Conservation (phyloP, 2,797 vertebrate genomes). For the Gymnoscopelus microlampas region DNA sequence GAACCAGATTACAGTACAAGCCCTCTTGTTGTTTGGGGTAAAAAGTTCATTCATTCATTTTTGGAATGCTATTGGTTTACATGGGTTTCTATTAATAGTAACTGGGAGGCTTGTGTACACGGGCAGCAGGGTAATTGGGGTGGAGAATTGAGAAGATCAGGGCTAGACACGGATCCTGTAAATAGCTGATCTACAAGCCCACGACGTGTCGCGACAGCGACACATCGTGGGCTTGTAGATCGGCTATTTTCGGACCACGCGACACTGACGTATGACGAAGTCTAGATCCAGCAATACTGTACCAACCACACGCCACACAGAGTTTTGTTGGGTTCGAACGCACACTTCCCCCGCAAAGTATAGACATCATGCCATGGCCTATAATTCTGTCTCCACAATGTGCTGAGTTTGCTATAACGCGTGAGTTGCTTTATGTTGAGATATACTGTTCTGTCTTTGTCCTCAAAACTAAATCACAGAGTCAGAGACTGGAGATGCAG, state of each 20-base stretch:
- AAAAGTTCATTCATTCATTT: conserved; percentile 75
- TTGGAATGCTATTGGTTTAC: conserved; percentile 66
- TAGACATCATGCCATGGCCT: conserved; percentile 32
- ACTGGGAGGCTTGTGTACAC: conserved; percentile 39
- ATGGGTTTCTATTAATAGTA: conserved; percentile 59
- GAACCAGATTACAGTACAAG: conserved; percentile 49
- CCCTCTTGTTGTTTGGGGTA: conserved; percentile 69
- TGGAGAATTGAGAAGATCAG: conserved; percentile 58
- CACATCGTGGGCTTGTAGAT: no score
- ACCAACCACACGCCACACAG: conserved; percentile 9
- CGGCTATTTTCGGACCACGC: no score
- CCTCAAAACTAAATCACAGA: no score
- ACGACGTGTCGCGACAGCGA: no score
- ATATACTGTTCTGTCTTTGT: conserved; percentile 34
- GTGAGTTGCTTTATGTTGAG: conserved; percentile 62
- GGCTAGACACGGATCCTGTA: no score
- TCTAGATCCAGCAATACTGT: no score
- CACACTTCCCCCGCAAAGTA: conserved; percentile 22
- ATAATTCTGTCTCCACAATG: conserved; percentile 38
- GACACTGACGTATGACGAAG: no score
- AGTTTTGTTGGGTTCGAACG: conserved; percentile 31
- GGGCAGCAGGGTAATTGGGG: conserved; percentile 32
- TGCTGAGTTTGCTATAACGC: conserved; percentile 47
- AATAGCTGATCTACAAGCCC: no score
- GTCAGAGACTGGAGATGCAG: no score